Percentiles rank a stretch among this genome's conserved stretches.
Evolutionary conservation across 2,113 vertebrate species (phyloP).

Genomic region (Suricata suricatta): DNA sequence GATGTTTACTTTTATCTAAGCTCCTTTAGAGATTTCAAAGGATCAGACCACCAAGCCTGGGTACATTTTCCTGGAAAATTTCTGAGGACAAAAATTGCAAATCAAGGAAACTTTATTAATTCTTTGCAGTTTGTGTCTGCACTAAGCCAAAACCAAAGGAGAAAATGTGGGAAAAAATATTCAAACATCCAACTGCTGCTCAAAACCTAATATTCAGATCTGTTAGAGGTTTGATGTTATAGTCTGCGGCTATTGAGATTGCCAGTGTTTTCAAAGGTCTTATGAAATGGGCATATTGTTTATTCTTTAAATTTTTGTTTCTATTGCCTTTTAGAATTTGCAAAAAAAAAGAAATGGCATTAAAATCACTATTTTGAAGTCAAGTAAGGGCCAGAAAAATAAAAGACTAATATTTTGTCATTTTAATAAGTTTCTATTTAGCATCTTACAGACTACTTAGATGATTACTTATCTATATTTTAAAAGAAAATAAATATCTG

Average conservation of each 20-base stretch:
- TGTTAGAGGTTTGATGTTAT: background rate
- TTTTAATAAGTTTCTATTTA: background rate
- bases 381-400: background rate
- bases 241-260: background rate
- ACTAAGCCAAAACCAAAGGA: background rate
- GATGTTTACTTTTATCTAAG: background rate
- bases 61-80: background rate
- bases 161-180: background rate
- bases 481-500: background rate
- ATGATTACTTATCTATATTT: background rate
- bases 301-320: background rate
- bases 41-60: background rate
- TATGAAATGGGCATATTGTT: background rate
- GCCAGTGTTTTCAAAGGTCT: background rate
- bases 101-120: background rate
- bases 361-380: background rate
- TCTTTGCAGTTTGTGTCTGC: background rate
- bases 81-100: background rate
- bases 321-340: background rate
- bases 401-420: background rate
- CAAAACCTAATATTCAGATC: background rate
- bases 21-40: slow-evolving; percentile 1
- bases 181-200: background rate
- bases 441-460: background rate
- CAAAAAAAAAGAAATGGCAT: background rate